phyloP scores from a whole-genome alignment of 1,140 invertebrate genomes.

The Diorhabda sublineata region DNA sequence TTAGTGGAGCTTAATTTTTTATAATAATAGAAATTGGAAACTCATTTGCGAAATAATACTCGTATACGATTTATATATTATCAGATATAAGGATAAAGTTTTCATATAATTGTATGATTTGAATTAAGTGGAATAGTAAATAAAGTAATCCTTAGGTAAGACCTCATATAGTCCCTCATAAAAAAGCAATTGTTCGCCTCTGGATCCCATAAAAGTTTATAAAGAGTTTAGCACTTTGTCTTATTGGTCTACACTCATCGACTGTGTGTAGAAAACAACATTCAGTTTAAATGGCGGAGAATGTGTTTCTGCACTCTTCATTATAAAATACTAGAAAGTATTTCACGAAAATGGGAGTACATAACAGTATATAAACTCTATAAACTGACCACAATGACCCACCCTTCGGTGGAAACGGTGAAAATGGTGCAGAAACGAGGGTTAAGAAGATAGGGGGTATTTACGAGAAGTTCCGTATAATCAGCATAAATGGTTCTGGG shows the following conservation, averaged over 20 bases:
- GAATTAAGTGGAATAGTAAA: no score
- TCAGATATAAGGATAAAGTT: no score
- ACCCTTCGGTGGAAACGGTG: conserved; percentile 21
- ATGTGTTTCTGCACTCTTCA: conserved; percentile 42
- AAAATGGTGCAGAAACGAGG: neutral
- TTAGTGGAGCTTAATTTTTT: no score
- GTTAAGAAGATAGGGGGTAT: neutral
- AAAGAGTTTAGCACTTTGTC: conserved; percentile 35
- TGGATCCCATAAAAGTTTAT: neutral
- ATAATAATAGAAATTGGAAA: no score
- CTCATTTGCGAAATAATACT: no score
- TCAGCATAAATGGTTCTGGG: neutral
- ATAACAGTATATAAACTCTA: conserved; percentile 33
- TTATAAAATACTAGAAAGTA: conserved; percentile 35
- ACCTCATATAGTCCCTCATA: no score
- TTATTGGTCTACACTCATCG: conserved; percentile 38
- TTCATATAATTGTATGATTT: no score
- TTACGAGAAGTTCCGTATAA: neutral
- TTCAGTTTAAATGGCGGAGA: conserved; percentile 33
- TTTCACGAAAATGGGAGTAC: conserved; percentile 37
- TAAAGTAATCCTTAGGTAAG: no score
- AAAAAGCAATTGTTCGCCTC: neutral
- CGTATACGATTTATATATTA: no score
- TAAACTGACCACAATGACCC: conserved; percentile 29
- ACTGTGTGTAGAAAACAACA: conserved; percentile 34